Conservation (phyloP, 1,140 invertebrate genomes). For the Trichonephila clavata region DNA sequence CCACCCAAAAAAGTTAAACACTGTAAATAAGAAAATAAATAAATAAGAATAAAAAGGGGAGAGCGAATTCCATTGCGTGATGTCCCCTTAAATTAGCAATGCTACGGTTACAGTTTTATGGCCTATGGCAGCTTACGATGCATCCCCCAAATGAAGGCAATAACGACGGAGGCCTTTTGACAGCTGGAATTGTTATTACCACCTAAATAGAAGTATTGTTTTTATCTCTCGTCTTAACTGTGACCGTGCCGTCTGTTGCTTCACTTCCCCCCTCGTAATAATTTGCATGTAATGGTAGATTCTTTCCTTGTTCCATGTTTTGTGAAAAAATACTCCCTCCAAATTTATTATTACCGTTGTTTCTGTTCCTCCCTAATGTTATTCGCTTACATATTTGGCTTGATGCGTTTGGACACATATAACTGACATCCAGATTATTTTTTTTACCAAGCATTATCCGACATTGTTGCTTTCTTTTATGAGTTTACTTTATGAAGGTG, state of each 20-base stretch:
- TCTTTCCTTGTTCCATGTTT: background rate
- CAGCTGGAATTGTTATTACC: constrained; percentile 39
- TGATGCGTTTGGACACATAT: background rate
- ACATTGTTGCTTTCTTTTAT: too few relatives aligned
- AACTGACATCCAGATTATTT: background rate
- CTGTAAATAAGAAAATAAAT: background rate
- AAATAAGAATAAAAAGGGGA: background rate
- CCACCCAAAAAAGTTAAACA: too few relatives aligned
- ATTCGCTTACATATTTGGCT: background rate
- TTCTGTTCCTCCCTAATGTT: background rate
- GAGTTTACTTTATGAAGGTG: too few relatives aligned
- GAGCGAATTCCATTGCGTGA: background rate
- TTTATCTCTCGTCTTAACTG: too few relatives aligned
- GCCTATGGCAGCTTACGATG: constrained; percentile 4
- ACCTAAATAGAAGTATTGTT: too few relatives aligned
- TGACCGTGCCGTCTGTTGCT: background rate
- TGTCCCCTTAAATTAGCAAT: constrained; percentile 47
- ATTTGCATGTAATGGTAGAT: background rate
- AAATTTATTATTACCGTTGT: background rate
- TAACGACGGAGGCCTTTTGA: constrained; percentile 27
- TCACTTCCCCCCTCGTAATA: background rate
- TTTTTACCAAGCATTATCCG: background rate
- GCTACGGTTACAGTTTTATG: constrained; percentile 54
- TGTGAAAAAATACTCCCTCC: too few relatives aligned
- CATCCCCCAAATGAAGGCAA: background rate